These are phyloP conservation scores for Rhinatrema bivittatum DNA, from an alignment of 2,797 vertebrate species.

Conservation along the genomic window DNA sequence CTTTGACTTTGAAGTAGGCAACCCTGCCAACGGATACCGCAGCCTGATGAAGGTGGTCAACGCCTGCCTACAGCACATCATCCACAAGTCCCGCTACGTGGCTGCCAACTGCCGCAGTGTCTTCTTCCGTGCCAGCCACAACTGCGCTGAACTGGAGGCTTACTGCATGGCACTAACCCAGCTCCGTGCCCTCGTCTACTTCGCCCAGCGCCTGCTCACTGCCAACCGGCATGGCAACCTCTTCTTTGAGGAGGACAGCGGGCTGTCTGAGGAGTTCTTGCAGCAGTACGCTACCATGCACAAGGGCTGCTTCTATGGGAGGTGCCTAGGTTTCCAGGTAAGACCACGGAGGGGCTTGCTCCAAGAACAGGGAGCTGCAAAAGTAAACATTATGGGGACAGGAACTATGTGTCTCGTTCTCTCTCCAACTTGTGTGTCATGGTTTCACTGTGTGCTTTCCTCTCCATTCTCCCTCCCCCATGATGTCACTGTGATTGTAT, in stretches of 20 bases:
- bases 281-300: constrained; percentile 79
- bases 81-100: constrained; percentile 83
- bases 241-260: constrained; percentile 73
- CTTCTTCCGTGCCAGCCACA: constrained; percentile 79
- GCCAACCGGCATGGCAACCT: constrained; percentile 74
- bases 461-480: neutral
- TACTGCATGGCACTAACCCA: constrained; percentile 83
- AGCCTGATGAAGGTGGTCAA: constrained; percentile 81
- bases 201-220: constrained; percentile 75
- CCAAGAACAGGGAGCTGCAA: accelerated
- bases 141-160: constrained; percentile 79
- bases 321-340: constrained; percentile 90
- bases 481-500: constrained; percentile 16
- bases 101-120: constrained; percentile 73
- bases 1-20: constrained; percentile 82
- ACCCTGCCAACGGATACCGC: constrained; percentile 84
- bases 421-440: too few species aligned
- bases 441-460: too few species aligned
- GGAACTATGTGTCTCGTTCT: too few species aligned
- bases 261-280: constrained; percentile 73
- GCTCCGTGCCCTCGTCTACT: constrained; percentile 78
- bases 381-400: too few species aligned
- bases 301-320: constrained; percentile 89
- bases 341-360: neutral
- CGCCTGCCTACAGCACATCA: constrained; percentile 81